Percentiles rank a stretch among this genome's conserved stretches.
Conservation (phyloP, 2,888 invertebrate species). For the Meliscaeva auricollis region DNA sequence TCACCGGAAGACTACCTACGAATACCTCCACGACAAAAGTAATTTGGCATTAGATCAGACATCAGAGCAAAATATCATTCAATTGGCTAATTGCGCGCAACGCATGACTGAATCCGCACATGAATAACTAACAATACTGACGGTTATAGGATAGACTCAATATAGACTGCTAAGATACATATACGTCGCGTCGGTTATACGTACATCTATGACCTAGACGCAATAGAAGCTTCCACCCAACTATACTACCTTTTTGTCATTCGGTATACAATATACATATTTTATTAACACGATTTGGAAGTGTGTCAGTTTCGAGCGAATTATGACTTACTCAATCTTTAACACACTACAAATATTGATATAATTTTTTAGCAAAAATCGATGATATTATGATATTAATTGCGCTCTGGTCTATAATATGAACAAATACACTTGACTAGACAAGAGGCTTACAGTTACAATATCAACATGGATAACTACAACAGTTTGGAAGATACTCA, state of each 20-base stretch:
- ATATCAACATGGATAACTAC: slow-evolving; percentile 1
- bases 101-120: slow-evolving; percentile 58
- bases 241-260: background rate
- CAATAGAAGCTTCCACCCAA: slow-evolving; percentile 30
- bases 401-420: background rate
- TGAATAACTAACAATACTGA: slow-evolving; percentile 42
- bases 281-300: slow-evolving; percentile 16
- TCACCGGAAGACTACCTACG: slow-evolving; percentile 54
- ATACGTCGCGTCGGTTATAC: too few relatives aligned
- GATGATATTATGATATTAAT: slow-evolving; percentile 22
- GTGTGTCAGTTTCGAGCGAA: slow-evolving; percentile 29
- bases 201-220: slow-evolving; percentile 57
- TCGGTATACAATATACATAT: too few relatives aligned
- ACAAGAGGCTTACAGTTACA: slow-evolving; percentile 42
- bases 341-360: slow-evolving; percentile 24
- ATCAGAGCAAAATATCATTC: slow-evolving; percentile 60
- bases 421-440: slow-evolving; percentile 18
- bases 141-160: slow-evolving; percentile 13
- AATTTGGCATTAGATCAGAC: slow-evolving; percentile 66
- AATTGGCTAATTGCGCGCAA: slow-evolving; percentile 63
- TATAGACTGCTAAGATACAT: background rate
- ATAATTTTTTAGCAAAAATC: slow-evolving; percentile 47
- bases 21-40: slow-evolving; percentile 22
- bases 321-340: slow-evolving; percentile 9
- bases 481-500: background rate